Evolutionary conservation across 2,888 invertebrate genomes (phyloP).

Genomic region (Actias luna): DNA sequence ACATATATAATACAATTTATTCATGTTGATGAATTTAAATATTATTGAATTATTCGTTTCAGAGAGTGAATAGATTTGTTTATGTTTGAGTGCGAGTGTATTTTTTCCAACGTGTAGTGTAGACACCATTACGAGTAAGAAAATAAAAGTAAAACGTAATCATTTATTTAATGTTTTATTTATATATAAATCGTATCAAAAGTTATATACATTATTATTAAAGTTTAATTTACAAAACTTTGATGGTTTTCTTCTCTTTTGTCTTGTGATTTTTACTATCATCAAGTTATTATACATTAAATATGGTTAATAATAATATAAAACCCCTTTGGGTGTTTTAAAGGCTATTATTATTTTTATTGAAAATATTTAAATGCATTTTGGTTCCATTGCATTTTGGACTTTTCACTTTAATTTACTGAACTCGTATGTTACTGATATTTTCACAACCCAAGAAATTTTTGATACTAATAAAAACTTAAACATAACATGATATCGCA

Average conservation of each 20-base stretch:
- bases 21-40: background rate
- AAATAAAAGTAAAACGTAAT: background rate
- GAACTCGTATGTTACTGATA: too few relatives aligned
- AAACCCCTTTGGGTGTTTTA: too few relatives aligned
- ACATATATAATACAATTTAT: background rate
- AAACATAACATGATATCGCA: background rate
- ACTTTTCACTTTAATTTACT: too few relatives aligned
- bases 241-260: background rate
- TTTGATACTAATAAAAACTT: background rate
- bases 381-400: too few relatives aligned
- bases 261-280: background rate
- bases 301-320: background rate
- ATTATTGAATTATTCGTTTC: background rate
- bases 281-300: background rate
- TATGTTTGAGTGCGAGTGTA: background rate
- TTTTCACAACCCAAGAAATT: too few relatives aligned
- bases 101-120: background rate
- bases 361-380: too few relatives aligned
- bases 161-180: constrained; percentile 4
- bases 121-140: background rate
- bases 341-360: too few relatives aligned
- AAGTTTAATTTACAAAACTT: background rate
- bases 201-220: background rate
- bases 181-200: background rate
- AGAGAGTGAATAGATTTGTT: background rate